Base-by-base conservation (phyloP, 2,888 invertebrate genomes). In the Protodeltote pygarga region DNA sequence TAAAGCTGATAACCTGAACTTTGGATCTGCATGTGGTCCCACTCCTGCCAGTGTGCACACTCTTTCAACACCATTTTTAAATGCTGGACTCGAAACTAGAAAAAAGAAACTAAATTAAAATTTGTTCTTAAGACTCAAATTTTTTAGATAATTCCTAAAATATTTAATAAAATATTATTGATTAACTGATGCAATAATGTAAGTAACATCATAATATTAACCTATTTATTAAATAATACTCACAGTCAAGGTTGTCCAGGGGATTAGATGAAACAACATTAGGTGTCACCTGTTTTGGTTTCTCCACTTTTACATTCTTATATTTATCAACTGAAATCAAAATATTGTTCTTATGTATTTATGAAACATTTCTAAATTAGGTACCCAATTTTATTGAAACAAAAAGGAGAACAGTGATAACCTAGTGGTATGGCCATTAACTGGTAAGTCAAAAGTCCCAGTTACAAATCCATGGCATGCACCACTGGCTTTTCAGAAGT, bases 201-300 rank as follows among this genome's bases (percentile, higher is more conserved):
- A n/a, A n/a, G n/a, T n/a, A n/a, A n/a, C n/a, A n/a, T n/a, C n/a
- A n/a, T n/a, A n/a, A n/a, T n/a, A 14, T 13, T 25, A 25, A 25
- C 4, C 6, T 19, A 19, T 19, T 19, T 19, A 6, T 6, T 19
- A 5, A 1, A 28, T n/a, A 25, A 20, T 52, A 94, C 96, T 94
- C 87, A 97, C 97, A 97, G 78, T 98, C 95, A 62, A 98, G 93
- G 76, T 95, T 96, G 79, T 98, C 97, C 58, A 98, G 88, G 6
- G 97, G 96, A 86, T 98, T 97, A 54, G 95, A 94, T 19, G 96
- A 95, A 13, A 95, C 94, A 41, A 97, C 93, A 83, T 93, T 95
- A 0, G 97, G 97, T 3, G 93, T 93, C 65, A 93, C 93, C 20
- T 93, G 93, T 63, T 94, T 93, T 21, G 86, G 86, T 77, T 94